Percentiles rank a stretch among this genome's conserved stretches.
These are phyloP conservation scores for Pelecanus crispus DNA, from an alignment of 2,113 vertebrate genomes.

Conservation along the genomic window DNA sequence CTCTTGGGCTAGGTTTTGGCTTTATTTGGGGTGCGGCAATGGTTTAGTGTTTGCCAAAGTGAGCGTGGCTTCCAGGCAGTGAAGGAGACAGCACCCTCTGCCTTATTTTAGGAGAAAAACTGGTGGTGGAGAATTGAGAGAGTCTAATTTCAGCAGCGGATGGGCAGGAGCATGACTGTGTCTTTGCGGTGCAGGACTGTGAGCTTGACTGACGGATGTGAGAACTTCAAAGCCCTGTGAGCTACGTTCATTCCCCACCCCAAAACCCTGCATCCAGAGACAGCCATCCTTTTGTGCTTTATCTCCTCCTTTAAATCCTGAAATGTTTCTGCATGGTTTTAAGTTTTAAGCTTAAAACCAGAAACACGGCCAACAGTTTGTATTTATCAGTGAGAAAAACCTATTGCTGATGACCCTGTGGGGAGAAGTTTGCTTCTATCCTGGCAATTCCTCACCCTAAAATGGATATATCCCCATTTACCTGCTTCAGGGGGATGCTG, in stretches of 20 bases:
- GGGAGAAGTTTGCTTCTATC: background rate
- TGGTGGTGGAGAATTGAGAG: background rate
- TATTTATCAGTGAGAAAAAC: background rate
- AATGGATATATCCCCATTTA: background rate
- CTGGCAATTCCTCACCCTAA: background rate
- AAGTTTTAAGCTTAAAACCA: background rate
- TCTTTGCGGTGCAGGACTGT: background rate
- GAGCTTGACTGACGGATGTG: accelerated
- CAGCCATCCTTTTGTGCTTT: background rate
- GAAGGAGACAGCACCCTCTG: background rate
- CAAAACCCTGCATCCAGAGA: background rate
- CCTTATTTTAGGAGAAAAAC: background rate
- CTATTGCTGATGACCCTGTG: background rate
- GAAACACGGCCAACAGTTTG: background rate
- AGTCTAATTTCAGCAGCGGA: background rate
- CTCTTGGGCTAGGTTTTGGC: background rate
- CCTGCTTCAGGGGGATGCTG: background rate
- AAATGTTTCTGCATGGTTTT: background rate
- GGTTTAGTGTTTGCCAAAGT: background rate
- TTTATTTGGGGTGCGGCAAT: background rate
- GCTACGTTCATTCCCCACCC: background rate
- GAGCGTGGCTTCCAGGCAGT: background rate
- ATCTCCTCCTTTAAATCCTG: background rate
- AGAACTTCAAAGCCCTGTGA: background rate
- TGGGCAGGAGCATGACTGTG: background rate